A percentile compares a stretch with the other conserved stretches of the same genome.
These are phyloP conservation scores for Eurosta solidaginis DNA, from an alignment of 1,140 invertebrate genomes.

Conservation along the genomic window DNA sequence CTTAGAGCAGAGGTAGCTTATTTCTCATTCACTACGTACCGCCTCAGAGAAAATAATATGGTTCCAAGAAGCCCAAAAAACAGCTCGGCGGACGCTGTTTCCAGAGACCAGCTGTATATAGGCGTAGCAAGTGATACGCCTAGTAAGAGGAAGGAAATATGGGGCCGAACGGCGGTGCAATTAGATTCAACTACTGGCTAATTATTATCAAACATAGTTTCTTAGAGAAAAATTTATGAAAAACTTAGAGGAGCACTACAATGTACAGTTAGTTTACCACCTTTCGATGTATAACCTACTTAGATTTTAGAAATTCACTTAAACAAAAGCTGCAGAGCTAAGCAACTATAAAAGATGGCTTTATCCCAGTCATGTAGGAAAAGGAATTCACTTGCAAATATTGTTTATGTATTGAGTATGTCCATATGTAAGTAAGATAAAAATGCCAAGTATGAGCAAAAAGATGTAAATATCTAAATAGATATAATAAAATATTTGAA, in stretches of 20 bases:
- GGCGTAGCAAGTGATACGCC: no score
- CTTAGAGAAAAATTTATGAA: slow-evolving; percentile 11
- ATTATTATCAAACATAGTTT: not conserved
- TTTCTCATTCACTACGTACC: no score
- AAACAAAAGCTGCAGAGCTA: not conserved
- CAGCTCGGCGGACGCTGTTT: no score
- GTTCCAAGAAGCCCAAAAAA: no score
- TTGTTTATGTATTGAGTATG: not conserved
- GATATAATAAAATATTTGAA: slow-evolving; percentile 14
- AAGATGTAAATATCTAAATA: slow-evolving; percentile 5
- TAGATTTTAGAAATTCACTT: not conserved
- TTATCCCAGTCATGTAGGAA: not conserved
- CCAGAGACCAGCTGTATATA: no score
- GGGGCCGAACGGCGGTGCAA: no score
- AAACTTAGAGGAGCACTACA: not conserved
- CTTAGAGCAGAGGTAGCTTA: no score
- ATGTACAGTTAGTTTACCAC: not conserved
- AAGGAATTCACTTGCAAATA: not conserved
- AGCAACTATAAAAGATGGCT: not conserved
- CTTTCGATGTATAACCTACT: slow-evolving; percentile 6
- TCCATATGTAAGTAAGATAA: not conserved
- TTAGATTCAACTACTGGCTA: not conserved
- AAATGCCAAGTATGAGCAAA: not conserved
- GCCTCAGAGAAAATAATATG: no score
- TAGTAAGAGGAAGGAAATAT: no score